Base-by-base conservation (phyloP, 2,113 vertebrate genomes). In the Actenoides lindsayi region DNA sequence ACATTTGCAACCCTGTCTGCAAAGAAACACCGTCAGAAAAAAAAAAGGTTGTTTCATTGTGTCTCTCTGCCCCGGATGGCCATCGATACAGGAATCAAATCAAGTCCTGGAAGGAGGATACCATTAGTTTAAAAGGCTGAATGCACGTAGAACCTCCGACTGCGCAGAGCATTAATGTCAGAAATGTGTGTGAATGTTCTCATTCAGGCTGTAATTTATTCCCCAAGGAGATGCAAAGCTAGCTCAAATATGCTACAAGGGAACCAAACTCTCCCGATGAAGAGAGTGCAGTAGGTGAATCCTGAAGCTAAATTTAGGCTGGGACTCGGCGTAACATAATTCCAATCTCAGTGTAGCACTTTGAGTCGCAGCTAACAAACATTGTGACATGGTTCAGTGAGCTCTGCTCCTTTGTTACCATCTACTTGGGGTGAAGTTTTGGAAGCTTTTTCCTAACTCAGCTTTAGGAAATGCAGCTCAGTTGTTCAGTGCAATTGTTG, bases 191-290 rank as follows among this genome's bases (percentile, higher is more conserved):
- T 95, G 93, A 97, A 93, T 95, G 95, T 97, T 90, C 96, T 96
- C 95, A 96, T 95, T 96, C 94, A 97, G 71, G 51, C 93, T 89
- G 6, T 74, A 91, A 97, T 91, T 96, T 90, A 91, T 78, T 93
- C 95, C 93, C 94, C 78, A 82, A 24, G 83, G 96, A 92, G 44
- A 87, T 80, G 90, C 94, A 94, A 89, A 97, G 84, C 89, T 4
- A 86, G 81, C 91, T 95, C 80, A 79, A 91, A 94, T 94, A 93
- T 86, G 87, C 87, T 95, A n/a, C 59, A 79, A 41, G 73, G 10
- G 27, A 75, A 60, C 74, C 87, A 89, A 89, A 90, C 60, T 59
- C 67, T 59, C 64, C 81, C 79, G 81, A 6, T 37, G 81, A 94
- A 63, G 76, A 0, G 12, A 90, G 44, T 46, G 63, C 94, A 83